Evolutionary conservation across 2,888 invertebrate species (phyloP).

Genomic region (Philhelius pedissequus): DNA sequence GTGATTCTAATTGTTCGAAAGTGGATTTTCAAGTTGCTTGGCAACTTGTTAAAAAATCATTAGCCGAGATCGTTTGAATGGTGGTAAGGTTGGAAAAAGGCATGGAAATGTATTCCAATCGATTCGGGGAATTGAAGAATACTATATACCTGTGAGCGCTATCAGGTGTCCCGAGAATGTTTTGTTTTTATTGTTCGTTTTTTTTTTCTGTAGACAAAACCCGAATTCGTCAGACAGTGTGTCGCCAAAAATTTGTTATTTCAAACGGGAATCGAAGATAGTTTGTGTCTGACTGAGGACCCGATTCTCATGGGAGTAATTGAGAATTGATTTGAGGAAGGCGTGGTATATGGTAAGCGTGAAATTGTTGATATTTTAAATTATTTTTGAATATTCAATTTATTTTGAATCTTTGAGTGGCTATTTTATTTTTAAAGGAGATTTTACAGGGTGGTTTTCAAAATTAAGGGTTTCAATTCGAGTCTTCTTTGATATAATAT

Average conservation of each 20-base stretch:
- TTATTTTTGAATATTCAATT: constrained; percentile 22
- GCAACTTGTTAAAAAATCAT: constrained; percentile 77
- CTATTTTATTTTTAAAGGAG: too few species aligned
- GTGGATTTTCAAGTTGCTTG: constrained; percentile 70
- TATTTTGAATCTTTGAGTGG: too few species aligned
- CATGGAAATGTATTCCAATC: constrained; percentile 48
- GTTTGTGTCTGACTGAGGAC: neutral
- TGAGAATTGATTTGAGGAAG: constrained; percentile 29
- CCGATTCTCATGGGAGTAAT: constrained; percentile 26
- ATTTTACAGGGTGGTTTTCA: too few species aligned
- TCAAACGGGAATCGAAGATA: neutral
- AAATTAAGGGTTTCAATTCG: too few species aligned
- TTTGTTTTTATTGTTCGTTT: constrained; percentile 70
- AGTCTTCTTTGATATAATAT: too few species aligned
- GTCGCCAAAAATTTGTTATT: constrained; percentile 70
- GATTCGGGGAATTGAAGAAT: constrained; percentile 25
- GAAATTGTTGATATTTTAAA: constrained; percentile 30
- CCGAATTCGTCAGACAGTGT: constrained; percentile 70
- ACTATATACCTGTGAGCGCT: constrained; percentile 27
- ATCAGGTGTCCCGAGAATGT: constrained; percentile 55
- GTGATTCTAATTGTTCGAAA: constrained; percentile 69
- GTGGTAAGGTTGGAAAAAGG: constrained; percentile 70
- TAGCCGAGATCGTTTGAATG: constrained; percentile 70
- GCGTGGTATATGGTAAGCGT: constrained; percentile 1
- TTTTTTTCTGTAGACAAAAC: constrained; percentile 38